Evolutionary conservation across 2,797 vertebrate genomes (phyloP).

Genomic region (Tiaroga cobitis): DNA sequence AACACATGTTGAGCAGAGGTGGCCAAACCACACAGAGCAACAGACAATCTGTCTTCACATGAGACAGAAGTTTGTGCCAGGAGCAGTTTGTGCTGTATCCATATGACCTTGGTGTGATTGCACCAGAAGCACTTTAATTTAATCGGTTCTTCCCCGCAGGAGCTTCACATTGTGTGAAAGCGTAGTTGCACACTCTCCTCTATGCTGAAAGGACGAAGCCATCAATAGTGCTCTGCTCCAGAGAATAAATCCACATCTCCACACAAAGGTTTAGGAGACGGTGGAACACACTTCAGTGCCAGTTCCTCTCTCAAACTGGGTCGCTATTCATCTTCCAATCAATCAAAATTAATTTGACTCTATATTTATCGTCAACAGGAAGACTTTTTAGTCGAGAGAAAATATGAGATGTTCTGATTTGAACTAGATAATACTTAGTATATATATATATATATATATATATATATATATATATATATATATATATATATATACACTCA

Average conservation of each 20-base stretch:
- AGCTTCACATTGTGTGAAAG: constrained; percentile 77
- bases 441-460: too few species aligned
- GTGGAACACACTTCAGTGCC: constrained; percentile 61
- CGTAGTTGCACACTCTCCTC: constrained; percentile 60
- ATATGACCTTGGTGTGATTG: constrained; percentile 82
- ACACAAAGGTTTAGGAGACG: constrained; percentile 67
- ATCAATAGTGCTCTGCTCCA: constrained; percentile 65
- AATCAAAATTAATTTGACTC: constrained; percentile 71
- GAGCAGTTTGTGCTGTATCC: constrained; percentile 68
- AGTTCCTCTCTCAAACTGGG: constrained; percentile 73
- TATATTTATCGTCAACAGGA: constrained; percentile 74
- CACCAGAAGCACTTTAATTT: constrained; percentile 81
- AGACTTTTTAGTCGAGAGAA: background rate
- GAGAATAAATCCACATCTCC: constrained; percentile 66
- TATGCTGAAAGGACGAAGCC: constrained; percentile 66
- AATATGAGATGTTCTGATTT: background rate
- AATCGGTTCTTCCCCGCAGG: constrained; percentile 77
- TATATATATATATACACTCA: too few species aligned
- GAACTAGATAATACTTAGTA: background rate
- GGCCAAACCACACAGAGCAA: constrained; percentile 70
- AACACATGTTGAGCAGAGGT: constrained; percentile 55
- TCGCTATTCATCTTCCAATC: constrained; percentile 77
- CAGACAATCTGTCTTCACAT: constrained; percentile 61
- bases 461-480: too few species aligned
- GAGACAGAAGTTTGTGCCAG: constrained; percentile 17